A percentile compares a stretch with the other conserved stretches of the same genome.
phyloP scores from a whole-genome alignment of 2,888 invertebrate species.

The Autographa pulchrina region DNA sequence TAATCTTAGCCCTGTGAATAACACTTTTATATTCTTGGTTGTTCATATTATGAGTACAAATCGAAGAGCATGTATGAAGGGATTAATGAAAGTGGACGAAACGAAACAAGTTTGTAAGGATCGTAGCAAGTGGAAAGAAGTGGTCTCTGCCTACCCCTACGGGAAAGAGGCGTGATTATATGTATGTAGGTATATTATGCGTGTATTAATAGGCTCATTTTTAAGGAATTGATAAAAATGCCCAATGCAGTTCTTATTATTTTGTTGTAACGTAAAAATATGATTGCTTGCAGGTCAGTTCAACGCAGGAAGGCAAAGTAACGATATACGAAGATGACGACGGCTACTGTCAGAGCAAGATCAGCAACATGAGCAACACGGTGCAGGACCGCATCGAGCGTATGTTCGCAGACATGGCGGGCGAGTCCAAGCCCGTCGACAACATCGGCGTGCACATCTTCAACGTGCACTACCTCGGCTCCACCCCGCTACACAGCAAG shows the following conservation, averaged over 20 bases:
- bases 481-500: constrained; percentile 93
- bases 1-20: constrained; percentile 15
- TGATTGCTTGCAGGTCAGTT: constrained; percentile 73
- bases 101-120: too few relatives aligned
- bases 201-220: too few relatives aligned
- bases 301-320: constrained; percentile 75
- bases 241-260: too few relatives aligned
- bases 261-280: too few relatives aligned
- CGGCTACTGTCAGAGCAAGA: constrained; percentile 80
- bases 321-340: constrained; percentile 83
- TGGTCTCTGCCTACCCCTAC: too few relatives aligned
- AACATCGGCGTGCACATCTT: constrained; percentile 90
- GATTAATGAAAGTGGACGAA: too few relatives aligned
- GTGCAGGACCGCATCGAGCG: constrained; percentile 96
- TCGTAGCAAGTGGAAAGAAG: too few relatives aligned
- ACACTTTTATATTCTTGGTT: background rate
- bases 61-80: too few relatives aligned
- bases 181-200: too few relatives aligned
- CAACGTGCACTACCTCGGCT: constrained; percentile 95
- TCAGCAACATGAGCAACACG: constrained; percentile 89
- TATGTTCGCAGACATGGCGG: constrained; percentile 94
- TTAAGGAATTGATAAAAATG: too few relatives aligned
- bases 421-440: constrained; percentile 86
- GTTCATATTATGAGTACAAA: too few relatives aligned
- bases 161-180: too few relatives aligned